Evolutionary conservation across 2,797 vertebrate genomes (phyloP), one percentile per base, ranked within the genome.

Genomic region (Anas bahamensis): DNA sequence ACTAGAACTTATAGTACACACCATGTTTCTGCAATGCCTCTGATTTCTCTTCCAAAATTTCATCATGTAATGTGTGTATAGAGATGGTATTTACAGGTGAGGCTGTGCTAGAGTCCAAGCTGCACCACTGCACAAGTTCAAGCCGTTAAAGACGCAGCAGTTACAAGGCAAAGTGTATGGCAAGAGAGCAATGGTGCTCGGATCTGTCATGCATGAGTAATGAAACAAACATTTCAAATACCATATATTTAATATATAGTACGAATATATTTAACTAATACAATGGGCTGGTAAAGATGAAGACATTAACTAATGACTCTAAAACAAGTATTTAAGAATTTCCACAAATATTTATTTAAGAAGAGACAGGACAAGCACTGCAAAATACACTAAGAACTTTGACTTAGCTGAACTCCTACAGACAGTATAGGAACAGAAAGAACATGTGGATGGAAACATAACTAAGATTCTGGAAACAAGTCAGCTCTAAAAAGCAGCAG

Each of bases 401-500:
- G 17, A 66, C 42, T 88, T 70, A 81, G 56, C n/a, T 84, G 41
- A 89, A 90, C 37, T 87, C 52, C 44, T 83, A 83, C 39, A 91
- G 65, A 42, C 31, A 90, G 11, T 46, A 37, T 64, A 86, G 81
- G 71, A 92, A 81, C 13, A 74, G 74, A 94, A 94, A 68, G 72
- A 80, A 88, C 22, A n/a, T 78, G 83, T 80, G 41, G 59, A 83
- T 80, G 70, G 74, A 85, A 93, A 75, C 61, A 37, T 10, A 93
- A 66, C 63, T 77, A 83, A 75, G 41, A 92, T 89, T 93, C 72
- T 95, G 82, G 65, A 95, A 96, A 87, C 77, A 87, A 84, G 84
- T 88, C 35, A 89, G 41, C 72, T 79, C 73, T 79, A 89, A 95
- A 96, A 84, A 95, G 69, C 69, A 72, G 82, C 26, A 75, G n/a